phyloP scores from a whole-genome alignment of 2,113 vertebrate species.

The Pedionomus torquatus region DNA sequence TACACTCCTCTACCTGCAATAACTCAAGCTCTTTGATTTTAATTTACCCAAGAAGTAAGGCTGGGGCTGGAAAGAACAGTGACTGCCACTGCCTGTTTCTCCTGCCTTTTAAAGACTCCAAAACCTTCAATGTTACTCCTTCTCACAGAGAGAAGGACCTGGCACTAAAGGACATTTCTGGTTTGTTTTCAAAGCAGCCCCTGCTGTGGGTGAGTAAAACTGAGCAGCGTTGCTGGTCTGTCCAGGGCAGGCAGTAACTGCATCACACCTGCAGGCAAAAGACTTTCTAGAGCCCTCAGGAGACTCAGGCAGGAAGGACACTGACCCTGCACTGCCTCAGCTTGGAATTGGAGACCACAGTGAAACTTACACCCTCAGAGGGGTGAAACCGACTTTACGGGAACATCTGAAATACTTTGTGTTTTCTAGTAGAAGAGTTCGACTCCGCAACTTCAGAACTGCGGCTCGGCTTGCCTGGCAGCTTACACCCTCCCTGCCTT shows the following conservation, averaged over 20 bases:
- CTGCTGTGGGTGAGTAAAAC: neutral
- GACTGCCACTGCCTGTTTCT: neutral
- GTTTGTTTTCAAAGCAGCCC: neutral
- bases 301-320: neutral
- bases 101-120: neutral
- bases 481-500: fast-evolving
- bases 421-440: neutral
- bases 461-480: neutral
- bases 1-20: neutral
- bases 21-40: neutral
- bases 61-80: neutral
- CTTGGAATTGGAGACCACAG: neutral
- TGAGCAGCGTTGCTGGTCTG: neutral
- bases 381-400: neutral
- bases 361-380: neutral
- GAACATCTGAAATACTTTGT: fast-evolving
- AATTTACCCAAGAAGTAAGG: neutral
- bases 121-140: neutral
- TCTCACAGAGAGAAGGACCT: neutral
- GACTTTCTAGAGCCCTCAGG: neutral
- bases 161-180: neutral
- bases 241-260: neutral
- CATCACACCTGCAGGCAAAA: neutral
- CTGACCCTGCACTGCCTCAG: fast-evolving
- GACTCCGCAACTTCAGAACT: neutral